Conservation (phyloP, 2,113 vertebrate genomes). For the Callipepla squamata region DNA sequence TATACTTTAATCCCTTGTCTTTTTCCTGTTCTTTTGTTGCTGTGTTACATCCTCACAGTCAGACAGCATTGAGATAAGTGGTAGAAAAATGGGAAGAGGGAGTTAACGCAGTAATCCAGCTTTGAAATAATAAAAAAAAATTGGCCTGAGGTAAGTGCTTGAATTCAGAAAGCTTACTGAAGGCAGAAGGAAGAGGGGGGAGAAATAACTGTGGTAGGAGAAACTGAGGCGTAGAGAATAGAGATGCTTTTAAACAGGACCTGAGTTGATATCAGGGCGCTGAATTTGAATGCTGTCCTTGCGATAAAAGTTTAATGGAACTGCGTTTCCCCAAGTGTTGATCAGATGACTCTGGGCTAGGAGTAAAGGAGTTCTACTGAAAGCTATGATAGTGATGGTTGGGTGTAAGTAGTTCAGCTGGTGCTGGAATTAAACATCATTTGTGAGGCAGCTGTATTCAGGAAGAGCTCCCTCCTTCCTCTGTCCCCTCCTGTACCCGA, state of each 20-base stretch:
- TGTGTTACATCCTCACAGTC: conserved; percentile 43
- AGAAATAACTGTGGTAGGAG: background rate
- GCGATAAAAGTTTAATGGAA: background rate
- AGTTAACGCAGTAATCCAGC: conserved; percentile 51
- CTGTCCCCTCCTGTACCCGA: accelerated
- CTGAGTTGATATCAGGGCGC: background rate
- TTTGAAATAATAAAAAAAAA: conserved; percentile 47
- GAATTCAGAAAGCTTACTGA: background rate
- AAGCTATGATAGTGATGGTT: background rate
- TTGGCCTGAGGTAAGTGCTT: conserved; percentile 16
- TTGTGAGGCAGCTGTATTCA: background rate
- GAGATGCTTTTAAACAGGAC: background rate
- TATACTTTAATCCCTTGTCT: conserved; percentile 46
- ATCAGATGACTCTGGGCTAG: background rate
- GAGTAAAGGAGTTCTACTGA: background rate
- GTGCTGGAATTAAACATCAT: background rate
- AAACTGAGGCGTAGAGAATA: conserved; percentile 15
- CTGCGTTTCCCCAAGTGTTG: background rate
- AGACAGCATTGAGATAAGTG: conserved; percentile 44
- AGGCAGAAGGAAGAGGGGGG: background rate
- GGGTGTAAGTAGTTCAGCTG: background rate
- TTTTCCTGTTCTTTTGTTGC: conserved; percentile 39
- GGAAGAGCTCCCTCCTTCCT: background rate
- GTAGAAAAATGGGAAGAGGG: conserved; percentile 35
- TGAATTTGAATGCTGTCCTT: background rate